Evolutionary conservation across 2,797 vertebrate genomes (phyloP).

Genomic region (Hapalemur alaotrensis): DNA sequence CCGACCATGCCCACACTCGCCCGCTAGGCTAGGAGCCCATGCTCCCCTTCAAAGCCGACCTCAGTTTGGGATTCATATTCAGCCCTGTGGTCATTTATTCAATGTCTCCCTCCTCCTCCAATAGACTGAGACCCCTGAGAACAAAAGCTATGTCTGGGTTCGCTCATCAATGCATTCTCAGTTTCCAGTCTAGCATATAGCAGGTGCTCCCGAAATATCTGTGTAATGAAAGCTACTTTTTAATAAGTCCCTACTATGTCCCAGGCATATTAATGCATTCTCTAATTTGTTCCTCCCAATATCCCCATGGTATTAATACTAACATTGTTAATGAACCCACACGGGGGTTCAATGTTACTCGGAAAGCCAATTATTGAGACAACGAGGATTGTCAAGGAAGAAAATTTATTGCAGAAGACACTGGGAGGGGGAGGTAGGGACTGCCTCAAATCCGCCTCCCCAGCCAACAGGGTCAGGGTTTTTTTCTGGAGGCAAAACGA

Average conservation of each 20-base stretch:
- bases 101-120: background rate
- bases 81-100: background rate
- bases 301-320: background rate
- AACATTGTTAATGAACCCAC: too few relatives aligned
- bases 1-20: too few relatives aligned
- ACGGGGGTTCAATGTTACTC: too few relatives aligned
- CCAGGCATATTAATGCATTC: background rate
- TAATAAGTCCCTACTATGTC: background rate
- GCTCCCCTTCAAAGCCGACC: background rate
- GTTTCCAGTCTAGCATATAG: background rate
- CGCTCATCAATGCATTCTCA: background rate
- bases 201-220: background rate
- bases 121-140: background rate
- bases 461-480: too few relatives aligned
- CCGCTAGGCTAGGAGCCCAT: background rate
- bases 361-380: too few relatives aligned
- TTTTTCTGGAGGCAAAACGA: too few relatives aligned
- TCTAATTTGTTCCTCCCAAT: background rate
- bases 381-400: too few relatives aligned
- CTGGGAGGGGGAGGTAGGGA: too few relatives aligned
- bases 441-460: too few relatives aligned
- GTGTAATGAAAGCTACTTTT: background rate
- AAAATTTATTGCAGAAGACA: too few relatives aligned
- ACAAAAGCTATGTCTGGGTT: background rate
- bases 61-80: background rate